These are phyloP conservation scores for Xerus inauris DNA, from an alignment of 2,113 vertebrate species.

Conservation along the genomic window DNA sequence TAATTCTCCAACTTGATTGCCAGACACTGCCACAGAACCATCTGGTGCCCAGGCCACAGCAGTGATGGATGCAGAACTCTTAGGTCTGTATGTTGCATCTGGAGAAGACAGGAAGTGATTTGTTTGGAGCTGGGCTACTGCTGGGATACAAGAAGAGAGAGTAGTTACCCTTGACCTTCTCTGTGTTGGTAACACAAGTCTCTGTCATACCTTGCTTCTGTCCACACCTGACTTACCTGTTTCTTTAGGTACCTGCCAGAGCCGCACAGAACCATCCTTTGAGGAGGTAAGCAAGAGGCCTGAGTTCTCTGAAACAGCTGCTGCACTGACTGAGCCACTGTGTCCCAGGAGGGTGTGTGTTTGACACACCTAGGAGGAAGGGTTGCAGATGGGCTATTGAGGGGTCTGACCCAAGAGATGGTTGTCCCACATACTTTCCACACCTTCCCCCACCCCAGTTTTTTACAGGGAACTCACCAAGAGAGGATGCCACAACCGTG, in stretches of 20 bases:
- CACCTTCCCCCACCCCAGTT: too few relatives aligned
- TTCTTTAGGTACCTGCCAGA: constrained; percentile 79
- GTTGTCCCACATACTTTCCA: background rate
- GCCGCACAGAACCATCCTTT: constrained; percentile 71
- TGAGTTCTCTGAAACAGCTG: constrained; percentile 66
- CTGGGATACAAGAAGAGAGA: background rate
- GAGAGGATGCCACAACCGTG: constrained; percentile 81
- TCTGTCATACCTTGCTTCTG: background rate
- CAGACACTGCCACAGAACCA: constrained; percentile 84
- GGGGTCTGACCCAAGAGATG: background rate
- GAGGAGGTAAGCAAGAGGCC: constrained; percentile 77
- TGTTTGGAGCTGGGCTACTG: background rate
- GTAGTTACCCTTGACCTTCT: background rate
- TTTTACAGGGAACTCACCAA: constrained; percentile 70
- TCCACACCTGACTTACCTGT: constrained; percentile 67
- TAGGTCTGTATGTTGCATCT: constrained; percentile 37
- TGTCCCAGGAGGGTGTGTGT: constrained; percentile 79
- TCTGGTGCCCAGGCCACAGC: constrained; percentile 87
- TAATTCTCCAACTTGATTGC: constrained; percentile 87
- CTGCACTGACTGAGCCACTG: constrained; percentile 73
- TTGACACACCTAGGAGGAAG: constrained; percentile 76
- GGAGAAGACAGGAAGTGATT: background rate
- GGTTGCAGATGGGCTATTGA: background rate
- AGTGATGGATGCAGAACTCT: constrained; percentile 71
- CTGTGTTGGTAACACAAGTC: background rate